Evolutionary conservation across 1,140 invertebrate genomes (phyloP), one percentile per base, ranked within the genome.

Genomic region (Cyclargus thomasi): DNA sequence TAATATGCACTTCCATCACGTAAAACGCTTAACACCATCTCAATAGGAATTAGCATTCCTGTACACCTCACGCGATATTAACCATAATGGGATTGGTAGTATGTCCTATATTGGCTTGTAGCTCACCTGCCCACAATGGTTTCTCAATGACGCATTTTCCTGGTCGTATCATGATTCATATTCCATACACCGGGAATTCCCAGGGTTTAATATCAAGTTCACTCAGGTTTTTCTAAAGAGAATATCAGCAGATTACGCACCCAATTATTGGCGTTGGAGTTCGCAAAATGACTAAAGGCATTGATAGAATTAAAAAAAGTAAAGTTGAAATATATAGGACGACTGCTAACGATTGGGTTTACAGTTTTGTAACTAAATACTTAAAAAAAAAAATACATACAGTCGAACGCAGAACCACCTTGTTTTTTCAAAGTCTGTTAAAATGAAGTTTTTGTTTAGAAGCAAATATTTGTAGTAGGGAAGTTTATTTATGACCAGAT

Each of bases 151-250:
- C 77, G 79, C 73, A 78, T 73, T 62, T 67, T 65, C 67, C 65
- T 63, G 55, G 63, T 36, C 64, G 65, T 68, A 70, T 72, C 65
- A 72, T 80, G 76, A 80, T 73, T 82, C 77, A 76, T 80, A 74
- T 62, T 64, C 71, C 64, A 23, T 69, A 55, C 64, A 59, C 69
- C 75, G 78, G 81, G 75, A 81, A 80, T 82, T 82, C 77, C 81
- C 80, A 82, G 74, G 76, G 63, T 64, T 70, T 70, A 76, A 76
- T 55, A 36, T 21, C 55, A 68, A 75, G 71, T 63, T 77, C 75
- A 74, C 76, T 80, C 75, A 74, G 63, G 70, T 73, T 69, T 74
- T 74, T 70, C 36, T 70, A 71, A 70, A 72, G 73, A 67, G 18
- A 55, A 16, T 14, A 20, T 57, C 17, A 11, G 17, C 8, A 18